Conservation (phyloP, 2,888 invertebrate genomes). For the Sabellastarte sp. region DNA sequence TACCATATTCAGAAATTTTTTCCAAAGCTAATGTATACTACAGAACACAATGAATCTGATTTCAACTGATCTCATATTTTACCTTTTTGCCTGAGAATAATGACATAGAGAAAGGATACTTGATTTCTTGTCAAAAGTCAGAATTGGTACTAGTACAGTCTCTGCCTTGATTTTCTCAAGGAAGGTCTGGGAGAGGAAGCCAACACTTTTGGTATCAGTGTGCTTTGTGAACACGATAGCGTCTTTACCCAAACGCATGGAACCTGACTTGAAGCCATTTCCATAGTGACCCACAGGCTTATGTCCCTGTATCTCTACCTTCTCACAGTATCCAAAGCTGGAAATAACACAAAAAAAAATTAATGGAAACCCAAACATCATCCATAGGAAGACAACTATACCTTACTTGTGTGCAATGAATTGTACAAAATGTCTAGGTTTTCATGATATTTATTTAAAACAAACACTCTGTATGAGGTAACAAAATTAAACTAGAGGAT, state of each 20-base stretch:
- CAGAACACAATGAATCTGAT: no score
- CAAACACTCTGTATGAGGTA: no score
- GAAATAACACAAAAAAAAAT: slow-evolving; percentile 15
- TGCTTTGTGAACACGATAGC: slow-evolving; percentile 52
- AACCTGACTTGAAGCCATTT: slow-evolving; percentile 57
- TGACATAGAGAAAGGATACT: slow-evolving; percentile 54
- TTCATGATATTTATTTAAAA: no score
- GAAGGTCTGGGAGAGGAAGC: slow-evolving; percentile 53
- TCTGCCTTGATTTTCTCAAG: slow-evolving; percentile 43
- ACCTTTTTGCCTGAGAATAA: no score
- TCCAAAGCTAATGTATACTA: no score
- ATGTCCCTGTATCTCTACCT: slow-evolving; percentile 35
- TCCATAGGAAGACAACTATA: no score
- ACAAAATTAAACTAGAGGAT: no score
- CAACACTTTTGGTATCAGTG: slow-evolving; percentile 39
- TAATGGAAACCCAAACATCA: no score
- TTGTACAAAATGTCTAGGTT: no score
- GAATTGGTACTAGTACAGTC: slow-evolving; percentile 52
- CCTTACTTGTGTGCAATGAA: no score
- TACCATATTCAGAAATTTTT: no score
- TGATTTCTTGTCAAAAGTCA: slow-evolving; percentile 41
- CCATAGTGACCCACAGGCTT: slow-evolving; percentile 56
- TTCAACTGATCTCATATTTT: no score
- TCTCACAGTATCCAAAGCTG: slow-evolving; percentile 57
- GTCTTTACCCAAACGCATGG: slow-evolving; percentile 56